A percentile compares a stretch with the other conserved stretches of the same genome.
phyloP scores from a whole-genome alignment of 2,113 vertebrate species.

The Notarius quadriscutis region DNA sequence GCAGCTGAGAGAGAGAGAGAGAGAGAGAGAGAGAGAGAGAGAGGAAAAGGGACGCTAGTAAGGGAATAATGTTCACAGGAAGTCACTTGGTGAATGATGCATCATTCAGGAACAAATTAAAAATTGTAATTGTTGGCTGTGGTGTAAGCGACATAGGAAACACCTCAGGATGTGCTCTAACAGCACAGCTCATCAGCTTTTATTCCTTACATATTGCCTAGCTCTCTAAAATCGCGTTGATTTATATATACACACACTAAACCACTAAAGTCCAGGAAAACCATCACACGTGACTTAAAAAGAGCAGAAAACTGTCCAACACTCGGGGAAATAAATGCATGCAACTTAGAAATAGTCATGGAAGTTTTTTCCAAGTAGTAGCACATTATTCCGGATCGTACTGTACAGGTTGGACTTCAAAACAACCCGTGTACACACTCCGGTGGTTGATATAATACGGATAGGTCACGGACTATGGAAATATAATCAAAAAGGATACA shows the following conservation, averaged over 20 bases:
- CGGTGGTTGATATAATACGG: too few relatives aligned
- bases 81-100: not conserved
- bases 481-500: too few relatives aligned
- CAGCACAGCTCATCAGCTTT: not conserved
- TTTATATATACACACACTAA: not conserved
- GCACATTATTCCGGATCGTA: too few relatives aligned
- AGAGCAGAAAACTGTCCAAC: not conserved
- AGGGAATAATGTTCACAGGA: not conserved
- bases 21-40: not conserved
- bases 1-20: not conserved
- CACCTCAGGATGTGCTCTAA: not conserved
- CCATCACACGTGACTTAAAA: not conserved
- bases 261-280: not conserved
- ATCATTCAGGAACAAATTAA: not conserved
- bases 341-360: too few relatives aligned
- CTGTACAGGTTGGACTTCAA: too few relatives aligned
- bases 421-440: too few relatives aligned
- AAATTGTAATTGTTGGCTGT: not conserved
- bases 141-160: too few relatives aligned
- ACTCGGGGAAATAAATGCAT: too few relatives aligned
- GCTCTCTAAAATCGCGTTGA: not conserved
- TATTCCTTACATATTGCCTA: not conserved
- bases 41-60: not conserved
- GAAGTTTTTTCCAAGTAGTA: too few relatives aligned
- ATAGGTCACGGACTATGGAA: too few relatives aligned